Conservation (phyloP, 2,113 vertebrate species). For the Callipepla squamata region DNA sequence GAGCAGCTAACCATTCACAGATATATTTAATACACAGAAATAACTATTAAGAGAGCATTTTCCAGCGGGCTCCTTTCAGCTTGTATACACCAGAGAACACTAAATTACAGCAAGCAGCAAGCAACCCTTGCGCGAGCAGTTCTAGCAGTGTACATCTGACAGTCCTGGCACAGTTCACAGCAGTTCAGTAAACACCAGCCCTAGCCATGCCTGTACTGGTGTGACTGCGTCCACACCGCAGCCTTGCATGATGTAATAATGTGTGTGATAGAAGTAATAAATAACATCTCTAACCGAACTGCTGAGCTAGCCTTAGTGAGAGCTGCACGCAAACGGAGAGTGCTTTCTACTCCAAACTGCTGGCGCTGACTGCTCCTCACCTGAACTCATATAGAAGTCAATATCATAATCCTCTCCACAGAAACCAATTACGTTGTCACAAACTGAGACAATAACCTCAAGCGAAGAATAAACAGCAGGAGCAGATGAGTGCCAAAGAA, state of each 20-base stretch:
- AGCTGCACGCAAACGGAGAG: conserved; percentile 39
- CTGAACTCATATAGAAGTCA: conserved; percentile 60
- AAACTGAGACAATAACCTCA: conserved; percentile 69
- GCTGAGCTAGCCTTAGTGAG: conserved; percentile 22
- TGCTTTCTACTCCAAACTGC: conserved; percentile 17
- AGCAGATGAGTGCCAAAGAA: conserved; percentile 63
- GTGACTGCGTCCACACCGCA: neutral
- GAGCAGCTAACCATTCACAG: conserved; percentile 23
- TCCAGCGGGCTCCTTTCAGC: conserved; percentile 39
- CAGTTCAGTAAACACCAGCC: conserved; percentile 14
- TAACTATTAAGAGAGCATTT: conserved; percentile 50
- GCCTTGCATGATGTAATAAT: neutral
- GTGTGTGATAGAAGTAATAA: conserved; percentile 3
- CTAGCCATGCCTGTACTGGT: neutral
- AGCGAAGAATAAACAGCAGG: conserved; percentile 66
- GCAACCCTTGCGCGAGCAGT: neutral
- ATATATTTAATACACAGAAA: conserved; percentile 45
- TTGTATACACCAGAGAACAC: conserved; percentile 37
- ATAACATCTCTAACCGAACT: conserved; percentile 40
- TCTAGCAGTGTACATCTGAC: neutral
- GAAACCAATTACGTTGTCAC: conserved; percentile 69
- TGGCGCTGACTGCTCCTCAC: conserved; percentile 59
- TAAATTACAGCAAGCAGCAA: neutral
- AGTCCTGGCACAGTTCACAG: neutral
- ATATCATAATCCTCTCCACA: conserved; percentile 71